Conservation (phyloP, 2,888 invertebrate species). For the Heterodera filipjevi region DNA sequence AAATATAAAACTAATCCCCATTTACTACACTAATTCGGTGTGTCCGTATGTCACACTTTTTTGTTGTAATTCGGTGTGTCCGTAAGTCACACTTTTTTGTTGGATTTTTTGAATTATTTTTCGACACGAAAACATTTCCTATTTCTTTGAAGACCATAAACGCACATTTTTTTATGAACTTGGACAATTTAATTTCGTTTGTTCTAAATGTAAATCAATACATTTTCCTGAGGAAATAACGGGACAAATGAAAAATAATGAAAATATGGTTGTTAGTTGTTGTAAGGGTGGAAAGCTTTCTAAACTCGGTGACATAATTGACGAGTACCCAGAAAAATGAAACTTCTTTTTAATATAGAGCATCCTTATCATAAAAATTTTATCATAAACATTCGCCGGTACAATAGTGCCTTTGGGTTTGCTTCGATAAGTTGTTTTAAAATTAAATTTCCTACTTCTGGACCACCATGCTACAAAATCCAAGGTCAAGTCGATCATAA, state of each 20-base stretch:
- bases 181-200: background rate
- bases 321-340: slow-evolving; percentile 20
- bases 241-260: background rate
- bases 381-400: slow-evolving; percentile 15
- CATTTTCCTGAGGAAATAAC: background rate
- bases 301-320: background rate
- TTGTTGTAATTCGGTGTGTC: too few species aligned
- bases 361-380: slow-evolving; percentile 25
- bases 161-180: background rate
- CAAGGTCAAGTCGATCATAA: slow-evolving; percentile 30
- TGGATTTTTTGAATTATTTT: too few species aligned
- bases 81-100: too few species aligned
- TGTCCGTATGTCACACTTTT: too few species aligned
- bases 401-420: slow-evolving; percentile 18
- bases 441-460: slow-evolving; percentile 25
- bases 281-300: background rate
- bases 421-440: slow-evolving; percentile 17
- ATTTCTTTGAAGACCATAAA: background rate
- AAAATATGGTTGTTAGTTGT: background rate
- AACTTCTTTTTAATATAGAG: slow-evolving; percentile 12
- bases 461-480: slow-evolving; percentile 34
- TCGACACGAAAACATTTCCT: too few species aligned
- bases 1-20: too few species aligned
- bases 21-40: too few species aligned
- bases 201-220: background rate